Conservation (phyloP, 2,888 invertebrate genomes). For the Noctua comes region DNA sequence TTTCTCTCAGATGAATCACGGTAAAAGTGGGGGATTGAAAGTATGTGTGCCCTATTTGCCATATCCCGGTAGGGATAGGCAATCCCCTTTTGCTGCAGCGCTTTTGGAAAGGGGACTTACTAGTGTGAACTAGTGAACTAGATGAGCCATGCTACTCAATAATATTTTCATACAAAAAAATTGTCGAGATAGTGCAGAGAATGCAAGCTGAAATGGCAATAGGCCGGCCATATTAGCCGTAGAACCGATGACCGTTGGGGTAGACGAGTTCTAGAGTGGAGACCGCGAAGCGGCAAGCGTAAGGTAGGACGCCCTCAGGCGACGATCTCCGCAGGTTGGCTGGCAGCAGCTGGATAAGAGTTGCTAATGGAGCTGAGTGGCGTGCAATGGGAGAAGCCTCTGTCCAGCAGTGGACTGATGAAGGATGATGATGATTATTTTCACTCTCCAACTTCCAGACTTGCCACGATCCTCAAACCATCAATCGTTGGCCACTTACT, state of each 20-base stretch:
- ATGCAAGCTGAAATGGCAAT: background rate
- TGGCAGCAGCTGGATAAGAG: background rate
- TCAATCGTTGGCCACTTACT: background rate
- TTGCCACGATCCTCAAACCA: background rate
- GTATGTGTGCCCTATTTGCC: constrained; percentile 35
- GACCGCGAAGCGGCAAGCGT: background rate
- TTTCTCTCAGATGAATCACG: constrained; percentile 44
- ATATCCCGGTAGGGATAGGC: constrained; percentile 34
- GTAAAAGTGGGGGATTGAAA: constrained; percentile 46
- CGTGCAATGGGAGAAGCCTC: background rate
- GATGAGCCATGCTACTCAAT: background rate
- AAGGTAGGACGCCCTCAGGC: too few relatives aligned
- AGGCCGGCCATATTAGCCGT: background rate
- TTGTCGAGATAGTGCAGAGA: background rate
- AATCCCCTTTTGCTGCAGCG: background rate
- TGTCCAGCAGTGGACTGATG: background rate
- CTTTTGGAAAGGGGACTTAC: background rate
- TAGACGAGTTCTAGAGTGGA: background rate
- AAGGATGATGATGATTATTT: background rate
- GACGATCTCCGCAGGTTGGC: background rate
- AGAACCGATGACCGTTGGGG: background rate
- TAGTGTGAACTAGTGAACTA: background rate
- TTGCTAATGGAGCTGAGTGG: background rate
- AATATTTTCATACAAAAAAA: background rate
- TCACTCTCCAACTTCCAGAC: background rate